phyloP scores from a whole-genome alignment of 2,888 invertebrate species.

The Polyommatus iphigenia region DNA sequence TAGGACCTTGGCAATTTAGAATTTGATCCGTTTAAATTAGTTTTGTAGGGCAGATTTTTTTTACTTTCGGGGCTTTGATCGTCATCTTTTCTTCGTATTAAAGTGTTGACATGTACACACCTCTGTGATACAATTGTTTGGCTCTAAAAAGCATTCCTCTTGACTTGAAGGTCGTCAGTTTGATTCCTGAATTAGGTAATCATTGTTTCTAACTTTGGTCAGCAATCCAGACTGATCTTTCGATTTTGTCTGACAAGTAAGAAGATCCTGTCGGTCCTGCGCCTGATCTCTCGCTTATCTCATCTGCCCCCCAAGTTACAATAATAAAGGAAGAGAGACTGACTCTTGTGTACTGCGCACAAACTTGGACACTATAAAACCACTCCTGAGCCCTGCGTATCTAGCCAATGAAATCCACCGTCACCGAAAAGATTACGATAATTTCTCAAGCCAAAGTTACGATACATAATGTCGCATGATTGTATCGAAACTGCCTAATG shows the following conservation, averaged over 20 bases:
- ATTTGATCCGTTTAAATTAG: neutral
- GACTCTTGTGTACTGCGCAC: no score
- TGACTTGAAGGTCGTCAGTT: no score
- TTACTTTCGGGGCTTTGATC: neutral
- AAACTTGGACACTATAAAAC: neutral
- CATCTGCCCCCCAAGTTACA: no score
- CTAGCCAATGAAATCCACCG: neutral
- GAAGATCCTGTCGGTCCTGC: no score
- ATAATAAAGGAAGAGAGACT: no score
- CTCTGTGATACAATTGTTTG: no score
- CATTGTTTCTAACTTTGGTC: no score
- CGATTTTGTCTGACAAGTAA: no score
- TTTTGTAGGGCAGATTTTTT: neutral
- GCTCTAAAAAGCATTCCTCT: no score
- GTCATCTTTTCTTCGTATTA: neutral
- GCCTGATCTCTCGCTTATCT: no score
- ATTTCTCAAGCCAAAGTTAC: neutral
- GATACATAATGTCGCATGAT: slow-evolving; percentile 16
- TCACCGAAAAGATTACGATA: neutral
- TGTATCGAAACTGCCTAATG: slow-evolving; percentile 4
- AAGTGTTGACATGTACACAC: neutral
- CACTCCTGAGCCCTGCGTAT: neutral
- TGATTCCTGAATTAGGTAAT: no score
- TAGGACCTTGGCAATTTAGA: neutral
- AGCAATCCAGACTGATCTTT: no score